Evolutionary conservation across 2,888 invertebrate genomes (phyloP), one percentile per base, ranked within the genome.

Genomic region (Rhagophthalmus giganteus): DNA sequence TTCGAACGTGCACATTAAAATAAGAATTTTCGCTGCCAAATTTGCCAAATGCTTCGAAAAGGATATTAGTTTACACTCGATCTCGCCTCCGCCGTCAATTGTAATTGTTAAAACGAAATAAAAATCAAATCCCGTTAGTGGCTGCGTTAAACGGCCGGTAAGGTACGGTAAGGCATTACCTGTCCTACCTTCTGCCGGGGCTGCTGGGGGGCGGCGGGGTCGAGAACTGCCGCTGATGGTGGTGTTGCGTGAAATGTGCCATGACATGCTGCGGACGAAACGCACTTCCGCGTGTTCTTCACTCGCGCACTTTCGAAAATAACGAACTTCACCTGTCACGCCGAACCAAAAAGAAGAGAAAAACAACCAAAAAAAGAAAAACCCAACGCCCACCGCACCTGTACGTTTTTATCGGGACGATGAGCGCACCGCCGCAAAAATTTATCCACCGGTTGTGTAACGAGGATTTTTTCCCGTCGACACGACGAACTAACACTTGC

Each of bases 131-230:
- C n/a, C n/a, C n/a, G n/a, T n/a, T n/a, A n/a, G n/a, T n/a, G n/a
- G n/a, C n/a, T n/a, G n/a, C n/a, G n/a, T n/a, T n/a, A n/a, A n/a
- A n/a, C n/a, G n/a, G n/a, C n/a, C 25, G 40, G 40, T 47, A 49
- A 49, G 42, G 49, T 49, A 51, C 34, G 31, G 35, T 44, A 44
- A 50, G 42, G 42, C 45, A 55, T 61, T 62, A 62, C 62, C 62
- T 62, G 54, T 59, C 62, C 62, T 62, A 62, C 62, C 62, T 62
- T 59, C 59, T 57, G 58, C 53, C 56, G 55, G 47, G 39, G 32
- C 40, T 44, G 15, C 49, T 31, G 12, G 24, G 15, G 10, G 15
- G 30, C 16, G 50, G 25, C 26, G 39, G n/a, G 24, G 47, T 9
- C 15, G 30, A 10, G 4, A 26, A 40, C 6, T 40, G 54, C 15